Evolutionary conservation across 2,888 invertebrate genomes (phyloP).

Genomic region (Andrena fulva): DNA sequence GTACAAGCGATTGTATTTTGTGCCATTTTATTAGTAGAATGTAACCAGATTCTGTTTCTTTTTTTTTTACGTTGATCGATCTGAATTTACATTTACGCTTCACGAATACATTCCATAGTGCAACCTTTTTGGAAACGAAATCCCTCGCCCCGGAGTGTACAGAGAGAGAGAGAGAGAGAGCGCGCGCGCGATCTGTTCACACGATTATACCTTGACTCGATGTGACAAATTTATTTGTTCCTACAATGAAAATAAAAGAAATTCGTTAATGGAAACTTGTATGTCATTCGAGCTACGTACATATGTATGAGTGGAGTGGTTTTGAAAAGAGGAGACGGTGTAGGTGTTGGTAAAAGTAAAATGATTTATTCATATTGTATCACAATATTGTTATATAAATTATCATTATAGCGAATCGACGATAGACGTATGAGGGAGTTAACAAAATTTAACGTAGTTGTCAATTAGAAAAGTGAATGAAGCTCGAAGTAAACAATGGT

Average conservation of each 20-base stretch:
- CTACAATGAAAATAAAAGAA: slow-evolving; percentile 76
- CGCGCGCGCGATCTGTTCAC: slow-evolving; percentile 65
- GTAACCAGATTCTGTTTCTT: slow-evolving; percentile 62
- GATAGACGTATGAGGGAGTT: slow-evolving; percentile 11
- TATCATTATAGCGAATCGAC: slow-evolving; percentile 41
- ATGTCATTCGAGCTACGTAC: not conserved
- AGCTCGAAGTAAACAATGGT: slow-evolving; percentile 45
- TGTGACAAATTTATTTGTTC: slow-evolving; percentile 81
- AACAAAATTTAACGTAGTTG: slow-evolving; percentile 30
- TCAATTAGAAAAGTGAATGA: slow-evolving; percentile 58
- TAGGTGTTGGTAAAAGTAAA: slow-evolving; percentile 31
- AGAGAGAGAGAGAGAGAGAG: slow-evolving; percentile 19
- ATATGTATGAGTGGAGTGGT: not conserved
- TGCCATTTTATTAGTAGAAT: slow-evolving; percentile 76
- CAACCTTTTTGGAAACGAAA: slow-evolving; percentile 36
- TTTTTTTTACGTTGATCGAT: slow-evolving; percentile 62
- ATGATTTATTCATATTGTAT: slow-evolving; percentile 44
- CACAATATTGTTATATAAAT: slow-evolving; percentile 59
- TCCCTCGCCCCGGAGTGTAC: slow-evolving; percentile 33
- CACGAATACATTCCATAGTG: slow-evolving; percentile 50
- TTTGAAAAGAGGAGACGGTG: slow-evolving; percentile 1
- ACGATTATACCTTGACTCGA: slow-evolving; percentile 73
- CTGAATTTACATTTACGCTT: slow-evolving; percentile 59
- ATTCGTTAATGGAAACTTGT: slow-evolving; percentile 67
- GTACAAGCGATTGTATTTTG: slow-evolving; percentile 73